A percentile compares a stretch with the other conserved stretches of the same genome.
phyloP scores from a whole-genome alignment of 1,140 invertebrate species.

The Drosophila subpulchrella region DNA sequence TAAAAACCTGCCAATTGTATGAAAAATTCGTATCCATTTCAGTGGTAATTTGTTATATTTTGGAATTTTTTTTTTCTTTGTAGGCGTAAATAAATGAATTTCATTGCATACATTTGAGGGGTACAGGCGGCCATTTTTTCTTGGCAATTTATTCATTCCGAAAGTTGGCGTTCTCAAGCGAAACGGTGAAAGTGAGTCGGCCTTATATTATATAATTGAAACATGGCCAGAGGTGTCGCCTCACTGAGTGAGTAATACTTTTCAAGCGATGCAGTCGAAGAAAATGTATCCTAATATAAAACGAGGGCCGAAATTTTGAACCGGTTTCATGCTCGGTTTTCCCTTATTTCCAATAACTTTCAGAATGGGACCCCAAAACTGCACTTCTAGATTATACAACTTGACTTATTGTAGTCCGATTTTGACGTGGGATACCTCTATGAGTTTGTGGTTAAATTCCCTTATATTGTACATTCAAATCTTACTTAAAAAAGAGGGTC shows the following conservation, averaged over 20 bases:
- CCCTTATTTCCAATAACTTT: too few relatives aligned
- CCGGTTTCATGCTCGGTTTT: too few relatives aligned
- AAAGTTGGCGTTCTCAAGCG: slow-evolving; percentile 44
- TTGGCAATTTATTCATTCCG: slow-evolving; percentile 49
- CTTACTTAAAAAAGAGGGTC: too few relatives aligned
- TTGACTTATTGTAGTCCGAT: too few relatives aligned
- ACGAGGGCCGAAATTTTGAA: too few relatives aligned
- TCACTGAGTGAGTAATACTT: slow-evolving; percentile 40
- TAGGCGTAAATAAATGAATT: slow-evolving; percentile 55
- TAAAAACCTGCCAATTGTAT: slow-evolving; percentile 46
- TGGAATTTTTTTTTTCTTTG: slow-evolving; percentile 25
- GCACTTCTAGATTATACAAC: too few relatives aligned
- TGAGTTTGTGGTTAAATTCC: too few relatives aligned
- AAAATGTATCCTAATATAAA: background rate
- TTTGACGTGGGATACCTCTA: too few relatives aligned
- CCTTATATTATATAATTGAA: slow-evolving; percentile 52
- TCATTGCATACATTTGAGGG: slow-evolving; percentile 48
- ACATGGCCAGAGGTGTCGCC: slow-evolving; percentile 49
- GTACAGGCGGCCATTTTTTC: slow-evolving; percentile 6
- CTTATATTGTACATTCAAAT: too few relatives aligned
- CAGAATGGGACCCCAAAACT: too few relatives aligned
- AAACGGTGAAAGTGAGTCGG: slow-evolving; percentile 20
- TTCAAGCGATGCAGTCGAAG: background rate
- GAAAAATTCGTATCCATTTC: slow-evolving; percentile 50
- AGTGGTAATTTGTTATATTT: slow-evolving; percentile 56